Evolutionary conservation across 2,797 vertebrate genomes (phyloP).

Genomic region (Sciaenops ocellatus): DNA sequence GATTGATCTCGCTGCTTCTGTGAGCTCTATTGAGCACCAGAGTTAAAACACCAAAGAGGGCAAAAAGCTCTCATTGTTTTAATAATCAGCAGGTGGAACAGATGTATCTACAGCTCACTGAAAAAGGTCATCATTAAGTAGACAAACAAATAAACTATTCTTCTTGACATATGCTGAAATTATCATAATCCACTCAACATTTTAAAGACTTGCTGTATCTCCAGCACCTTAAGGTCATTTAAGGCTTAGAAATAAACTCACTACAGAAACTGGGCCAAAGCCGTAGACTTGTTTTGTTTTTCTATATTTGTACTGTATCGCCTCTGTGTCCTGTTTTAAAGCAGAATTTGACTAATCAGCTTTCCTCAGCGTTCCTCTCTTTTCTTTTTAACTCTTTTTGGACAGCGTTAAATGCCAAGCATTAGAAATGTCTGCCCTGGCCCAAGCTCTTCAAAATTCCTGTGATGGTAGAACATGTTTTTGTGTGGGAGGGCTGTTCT

Average conservation of each 20-base stretch:
- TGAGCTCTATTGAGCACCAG: not conserved
- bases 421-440: constrained; percentile 81
- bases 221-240: not conserved
- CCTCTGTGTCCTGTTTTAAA: constrained; percentile 41
- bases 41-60: not conserved
- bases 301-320: constrained; percentile 38
- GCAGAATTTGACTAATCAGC: constrained; percentile 71
- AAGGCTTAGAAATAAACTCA: not conserved
- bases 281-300: constrained; percentile 16
- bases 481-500: constrained; percentile 87
- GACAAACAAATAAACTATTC: not conserved
- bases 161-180: not conserved
- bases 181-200: not conserved
- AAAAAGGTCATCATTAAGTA: not conserved
- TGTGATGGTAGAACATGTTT: constrained; percentile 87
- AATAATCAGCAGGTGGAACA: not conserved
- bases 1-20: not conserved
- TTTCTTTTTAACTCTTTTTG: constrained; percentile 70
- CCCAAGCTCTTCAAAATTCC: constrained; percentile 82
- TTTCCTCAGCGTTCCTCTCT: constrained; percentile 48
- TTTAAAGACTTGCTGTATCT: not conserved
- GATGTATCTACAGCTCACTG: not conserved
- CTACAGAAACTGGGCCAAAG: not conserved
- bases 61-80: not conserved
- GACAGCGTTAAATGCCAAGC: constrained; percentile 80